Percentiles rank a stretch among this genome's conserved stretches.
Conservation (phyloP, 1,140 invertebrate genomes). For the Scaptomyza hsui region DNA sequence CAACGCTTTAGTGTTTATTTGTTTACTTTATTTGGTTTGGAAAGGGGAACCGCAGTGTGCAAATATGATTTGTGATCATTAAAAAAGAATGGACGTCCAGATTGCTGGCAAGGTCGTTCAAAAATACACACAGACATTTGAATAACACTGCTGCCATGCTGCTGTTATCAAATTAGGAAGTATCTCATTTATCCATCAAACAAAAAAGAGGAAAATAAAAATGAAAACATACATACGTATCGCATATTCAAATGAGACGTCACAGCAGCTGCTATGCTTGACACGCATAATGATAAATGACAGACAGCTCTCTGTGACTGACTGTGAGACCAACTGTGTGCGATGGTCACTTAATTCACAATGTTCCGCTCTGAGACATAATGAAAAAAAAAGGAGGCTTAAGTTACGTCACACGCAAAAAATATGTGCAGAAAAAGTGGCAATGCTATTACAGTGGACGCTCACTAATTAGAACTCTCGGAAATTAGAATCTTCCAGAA, state of each 20-base stretch:
- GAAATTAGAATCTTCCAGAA: too few species aligned
- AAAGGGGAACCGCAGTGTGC: slow-evolving; percentile 23
- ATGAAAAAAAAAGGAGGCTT: slow-evolving; percentile 19
- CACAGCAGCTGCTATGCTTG: slow-evolving; percentile 5
- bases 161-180: slow-evolving; percentile 34
- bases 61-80: slow-evolving; percentile 47
- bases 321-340: slow-evolving; percentile 5
- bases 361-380: slow-evolving; percentile 20
- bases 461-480: too few species aligned
- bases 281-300: slow-evolving; percentile 40
- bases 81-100: slow-evolving; percentile 28
- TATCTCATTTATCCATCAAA: slow-evolving; percentile 14
- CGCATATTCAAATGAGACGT: slow-evolving; percentile 30
- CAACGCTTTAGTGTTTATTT: slow-evolving; percentile 55
- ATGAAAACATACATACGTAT: neutral
- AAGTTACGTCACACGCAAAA: too few species aligned
- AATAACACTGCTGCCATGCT: slow-evolving; percentile 18
- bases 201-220: slow-evolving; percentile 9
- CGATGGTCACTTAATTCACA: slow-evolving; percentile 28
- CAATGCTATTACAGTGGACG: slow-evolving; percentile 37
- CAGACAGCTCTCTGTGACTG: slow-evolving; percentile 11
- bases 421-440: slow-evolving; percentile 23
- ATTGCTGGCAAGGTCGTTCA: slow-evolving; percentile 60
- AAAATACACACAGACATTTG: slow-evolving; percentile 29
- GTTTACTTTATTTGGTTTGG: slow-evolving; percentile 6